Conservation (phyloP, 1,140 invertebrate genomes). For the Drosophila pruinosa region DNA sequence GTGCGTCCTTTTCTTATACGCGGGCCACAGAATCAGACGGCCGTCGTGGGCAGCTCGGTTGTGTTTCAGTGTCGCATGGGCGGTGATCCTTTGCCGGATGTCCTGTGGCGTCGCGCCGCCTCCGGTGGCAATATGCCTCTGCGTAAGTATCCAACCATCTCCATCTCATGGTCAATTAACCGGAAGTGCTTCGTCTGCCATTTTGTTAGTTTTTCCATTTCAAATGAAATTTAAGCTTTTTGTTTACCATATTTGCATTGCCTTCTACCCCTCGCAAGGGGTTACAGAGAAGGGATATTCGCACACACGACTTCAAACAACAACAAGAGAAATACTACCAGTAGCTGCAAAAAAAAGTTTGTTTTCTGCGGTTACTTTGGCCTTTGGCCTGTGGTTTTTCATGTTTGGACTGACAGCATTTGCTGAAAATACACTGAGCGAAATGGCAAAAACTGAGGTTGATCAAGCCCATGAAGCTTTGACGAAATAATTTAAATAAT, state of each 20-base stretch:
- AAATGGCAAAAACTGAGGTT: constrained; percentile 11
- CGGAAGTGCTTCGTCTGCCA: constrained; percentile 57
- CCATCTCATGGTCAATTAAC: constrained; percentile 61
- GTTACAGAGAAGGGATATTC: not conserved
- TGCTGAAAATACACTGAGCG: constrained; percentile 43
- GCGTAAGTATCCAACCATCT: constrained; percentile 79
- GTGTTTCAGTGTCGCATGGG: constrained; percentile 91
- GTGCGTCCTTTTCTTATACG: constrained; percentile 92
- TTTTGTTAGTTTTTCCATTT: constrained; percentile 53
- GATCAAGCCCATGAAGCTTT: too few species aligned
- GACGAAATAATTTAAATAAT: too few species aligned
- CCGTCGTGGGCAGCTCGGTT: constrained; percentile 88
- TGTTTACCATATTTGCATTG: constrained; percentile 46
- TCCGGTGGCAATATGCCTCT: constrained; percentile 89
- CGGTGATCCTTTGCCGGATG: constrained; percentile 90
- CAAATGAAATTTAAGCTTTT: constrained; percentile 75
- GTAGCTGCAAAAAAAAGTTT: constrained; percentile 65
- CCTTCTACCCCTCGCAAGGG: not conserved
- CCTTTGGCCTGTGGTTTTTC: constrained; percentile 64
- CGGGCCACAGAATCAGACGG: constrained; percentile 89
- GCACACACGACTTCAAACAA: not conserved
- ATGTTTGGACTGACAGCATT: constrained; percentile 52
- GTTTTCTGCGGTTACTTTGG: constrained; percentile 70
- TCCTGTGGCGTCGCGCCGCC: constrained; percentile 88
- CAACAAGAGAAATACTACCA: constrained; percentile 1